phyloP scores from a whole-genome alignment of 2,113 vertebrate species.

The Jaculus jaculus region DNA sequence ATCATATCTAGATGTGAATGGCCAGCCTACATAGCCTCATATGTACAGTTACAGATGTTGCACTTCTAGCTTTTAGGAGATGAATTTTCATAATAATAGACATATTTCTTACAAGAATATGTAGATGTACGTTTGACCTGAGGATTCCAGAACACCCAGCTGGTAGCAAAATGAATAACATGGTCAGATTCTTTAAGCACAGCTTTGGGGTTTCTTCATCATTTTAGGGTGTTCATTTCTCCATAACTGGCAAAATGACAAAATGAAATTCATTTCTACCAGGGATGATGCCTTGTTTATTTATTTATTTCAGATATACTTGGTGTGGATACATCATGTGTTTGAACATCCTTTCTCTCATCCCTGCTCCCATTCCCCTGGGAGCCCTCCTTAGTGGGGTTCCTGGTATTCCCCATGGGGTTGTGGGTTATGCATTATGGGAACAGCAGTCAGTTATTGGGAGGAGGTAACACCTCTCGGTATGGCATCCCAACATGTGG shows the following conservation, averaged over 20 bases:
- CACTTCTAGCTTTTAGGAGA: neutral
- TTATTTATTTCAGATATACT: too few species aligned
- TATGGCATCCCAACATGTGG: too few species aligned
- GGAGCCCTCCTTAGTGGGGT: too few species aligned
- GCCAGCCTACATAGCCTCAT: neutral
- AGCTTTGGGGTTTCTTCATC: neutral
- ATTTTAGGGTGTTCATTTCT: slow-evolving; percentile 42
- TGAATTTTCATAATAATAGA: neutral
- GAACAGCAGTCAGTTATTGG: too few species aligned
- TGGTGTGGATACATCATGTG: too few species aligned
- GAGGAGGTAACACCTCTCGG: too few species aligned
- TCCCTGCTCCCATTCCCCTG: too few species aligned
- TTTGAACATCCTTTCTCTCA: too few species aligned
- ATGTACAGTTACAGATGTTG: neutral
- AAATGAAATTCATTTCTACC: neutral
- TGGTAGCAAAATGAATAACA: neutral
- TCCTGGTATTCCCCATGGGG: too few species aligned
- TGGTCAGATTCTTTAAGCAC: neutral
- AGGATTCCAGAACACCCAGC: neutral
- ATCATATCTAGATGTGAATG: neutral
- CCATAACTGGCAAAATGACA: slow-evolving; percentile 3
- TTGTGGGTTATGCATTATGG: too few species aligned
- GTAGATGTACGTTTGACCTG: neutral
- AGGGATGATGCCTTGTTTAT: neutral
- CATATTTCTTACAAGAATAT: neutral